phyloP scores from a whole-genome alignment of 2,888 invertebrate genomes.

The Drosophila atroscutellata region DNA sequence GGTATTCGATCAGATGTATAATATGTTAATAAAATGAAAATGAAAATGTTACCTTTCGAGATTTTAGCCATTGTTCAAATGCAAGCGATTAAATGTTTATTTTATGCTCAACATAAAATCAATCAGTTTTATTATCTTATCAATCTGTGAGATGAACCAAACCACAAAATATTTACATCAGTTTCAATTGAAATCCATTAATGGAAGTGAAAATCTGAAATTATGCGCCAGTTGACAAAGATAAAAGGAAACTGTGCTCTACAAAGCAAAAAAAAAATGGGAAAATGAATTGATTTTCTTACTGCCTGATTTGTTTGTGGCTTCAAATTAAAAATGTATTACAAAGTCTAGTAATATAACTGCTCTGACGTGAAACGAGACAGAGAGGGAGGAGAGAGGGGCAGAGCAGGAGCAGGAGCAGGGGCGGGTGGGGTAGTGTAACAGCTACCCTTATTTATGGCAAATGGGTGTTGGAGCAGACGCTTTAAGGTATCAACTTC shows the following conservation, averaged over 20 bases:
- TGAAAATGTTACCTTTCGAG: not conserved
- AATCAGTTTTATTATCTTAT: not conserved
- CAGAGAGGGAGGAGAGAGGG: not conserved
- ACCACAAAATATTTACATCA: not conserved
- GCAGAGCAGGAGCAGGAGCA: not conserved
- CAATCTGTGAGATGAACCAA: not conserved
- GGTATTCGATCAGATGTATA: not conserved
- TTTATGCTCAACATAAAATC: not conserved
- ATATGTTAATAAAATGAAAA: not conserved
- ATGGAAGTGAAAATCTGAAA: constrained; percentile 5
- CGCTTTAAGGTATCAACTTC: constrained; percentile 37
- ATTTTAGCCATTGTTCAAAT: not conserved
- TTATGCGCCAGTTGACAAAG: constrained; percentile 1
- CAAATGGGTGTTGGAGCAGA: constrained; percentile 5
- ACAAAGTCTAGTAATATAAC: constrained; percentile 39
- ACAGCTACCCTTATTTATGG: constrained; percentile 24
- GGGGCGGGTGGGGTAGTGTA: not conserved
- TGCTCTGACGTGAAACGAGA: constrained; percentile 13
- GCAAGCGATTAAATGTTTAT: not conserved
- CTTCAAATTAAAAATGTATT: constrained; percentile 56
- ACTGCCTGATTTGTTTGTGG: constrained; percentile 30
- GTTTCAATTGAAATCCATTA: constrained; percentile 4
- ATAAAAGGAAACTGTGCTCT: not conserved
- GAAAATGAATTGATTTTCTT: constrained; percentile 42
- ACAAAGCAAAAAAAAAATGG: not conserved